Percentiles rank a stretch among this genome's conserved stretches.
These are phyloP conservation scores for Gopherus flavomarginatus DNA, from an alignment of 2,113 vertebrate genomes.

Conservation along the genomic window DNA sequence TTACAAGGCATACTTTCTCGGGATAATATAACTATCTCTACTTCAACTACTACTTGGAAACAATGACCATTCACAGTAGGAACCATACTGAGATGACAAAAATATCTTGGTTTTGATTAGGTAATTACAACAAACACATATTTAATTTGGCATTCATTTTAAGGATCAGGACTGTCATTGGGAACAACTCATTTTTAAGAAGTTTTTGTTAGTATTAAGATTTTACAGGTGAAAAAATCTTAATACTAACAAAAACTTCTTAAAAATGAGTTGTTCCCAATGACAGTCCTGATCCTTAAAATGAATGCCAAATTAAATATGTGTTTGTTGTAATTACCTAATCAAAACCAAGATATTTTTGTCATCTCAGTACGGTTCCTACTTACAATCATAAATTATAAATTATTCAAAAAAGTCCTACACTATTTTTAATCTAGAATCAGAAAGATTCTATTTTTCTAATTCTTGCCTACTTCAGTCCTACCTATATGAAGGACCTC, in stretches of 20 bases:
- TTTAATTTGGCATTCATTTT: slow-evolving; percentile 11
- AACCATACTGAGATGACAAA: slow-evolving; percentile 28
- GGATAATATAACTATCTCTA: slow-evolving; percentile 16
- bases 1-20: background rate
- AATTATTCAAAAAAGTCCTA: background rate
- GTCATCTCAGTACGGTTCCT: slow-evolving; percentile 17
- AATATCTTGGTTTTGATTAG: slow-evolving; percentile 47
- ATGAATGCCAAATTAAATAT: background rate
- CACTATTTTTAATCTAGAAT: slow-evolving; percentile 26
- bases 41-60: background rate
- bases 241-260: slow-evolving; percentile 13
- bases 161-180: background rate
- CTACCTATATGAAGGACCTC: background rate
- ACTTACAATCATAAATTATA: background rate
- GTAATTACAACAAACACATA: background rate
- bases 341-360: slow-evolving; percentile 46
- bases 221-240: background rate
- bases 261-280: slow-evolving; percentile 30
- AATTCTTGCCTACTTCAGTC: background rate
- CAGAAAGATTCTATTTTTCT: background rate
- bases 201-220: background rate
- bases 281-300: background rate
- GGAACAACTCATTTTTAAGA: slow-evolving; percentile 27
- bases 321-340: slow-evolving; percentile 22
- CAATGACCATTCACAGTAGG: slow-evolving; percentile 7